Conservation (phyloP, 2,888 invertebrate genomes). For the Pristionchus japonicus region DNA sequence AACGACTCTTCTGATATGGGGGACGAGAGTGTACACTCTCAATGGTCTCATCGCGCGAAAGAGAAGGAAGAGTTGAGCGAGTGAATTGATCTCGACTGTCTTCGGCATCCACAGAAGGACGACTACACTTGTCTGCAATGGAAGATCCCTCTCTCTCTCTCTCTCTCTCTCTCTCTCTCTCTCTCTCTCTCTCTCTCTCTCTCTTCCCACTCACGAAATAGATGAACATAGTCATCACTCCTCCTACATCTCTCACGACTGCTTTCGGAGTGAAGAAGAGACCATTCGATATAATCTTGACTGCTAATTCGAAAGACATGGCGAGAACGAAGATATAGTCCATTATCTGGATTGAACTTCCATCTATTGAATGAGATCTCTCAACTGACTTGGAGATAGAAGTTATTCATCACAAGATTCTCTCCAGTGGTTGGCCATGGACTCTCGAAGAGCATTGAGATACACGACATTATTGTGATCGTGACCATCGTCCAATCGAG, state of each 20-base stretch:
- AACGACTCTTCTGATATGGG: slow-evolving; percentile 99
- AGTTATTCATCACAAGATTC: slow-evolving; percentile 89
- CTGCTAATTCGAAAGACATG: slow-evolving; percentile 94
- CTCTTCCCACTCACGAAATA: slow-evolving; percentile 84
- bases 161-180: background rate
- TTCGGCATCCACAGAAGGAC: slow-evolving; percentile 96
- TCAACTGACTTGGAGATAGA: slow-evolving; percentile 84
- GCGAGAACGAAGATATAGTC: slow-evolving; percentile 98
- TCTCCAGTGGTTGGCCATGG: slow-evolving; percentile 80
- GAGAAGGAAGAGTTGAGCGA: slow-evolving; percentile 95
- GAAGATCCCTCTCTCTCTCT: background rate
- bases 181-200: background rate
- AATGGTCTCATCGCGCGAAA: slow-evolving; percentile 94
- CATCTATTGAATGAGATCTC: background rate
- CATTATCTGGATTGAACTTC: slow-evolving; percentile 79
- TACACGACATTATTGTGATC: slow-evolving; percentile 94
- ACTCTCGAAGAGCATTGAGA: slow-evolving; percentile 99
- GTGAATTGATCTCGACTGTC: slow-evolving; percentile 91
- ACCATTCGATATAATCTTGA: slow-evolving; percentile 97
- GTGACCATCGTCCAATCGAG: slow-evolving; percentile 99
- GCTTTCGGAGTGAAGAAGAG: slow-evolving; percentile 99
- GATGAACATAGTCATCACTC: slow-evolving; percentile 95
- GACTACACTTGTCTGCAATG: slow-evolving; percentile 87
- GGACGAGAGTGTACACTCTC: slow-evolving; percentile 95
- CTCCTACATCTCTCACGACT: slow-evolving; percentile 96